Base-by-base conservation (phyloP, 2,113 vertebrate genomes). In the Gadus macrocephalus region DNA sequence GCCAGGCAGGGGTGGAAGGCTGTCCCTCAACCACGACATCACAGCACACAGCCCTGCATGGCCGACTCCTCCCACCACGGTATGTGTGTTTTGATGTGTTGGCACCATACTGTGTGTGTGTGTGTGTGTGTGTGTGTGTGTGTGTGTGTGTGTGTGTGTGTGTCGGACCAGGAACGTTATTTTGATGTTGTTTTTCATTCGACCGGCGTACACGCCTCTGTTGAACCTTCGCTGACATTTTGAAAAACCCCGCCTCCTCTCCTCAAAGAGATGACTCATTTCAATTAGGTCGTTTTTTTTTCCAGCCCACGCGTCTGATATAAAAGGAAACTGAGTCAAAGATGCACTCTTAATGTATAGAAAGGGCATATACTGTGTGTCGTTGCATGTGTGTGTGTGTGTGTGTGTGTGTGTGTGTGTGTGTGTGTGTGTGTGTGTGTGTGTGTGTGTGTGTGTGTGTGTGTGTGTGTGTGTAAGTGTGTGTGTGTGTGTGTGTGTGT, bases 21-120 rank as follows among this genome's bases (percentile, higher is more conserved):
- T 81, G 85, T 78, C 78, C 56, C 56, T 79, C 78, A 71, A 55
- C 67, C 69, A 59, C 20, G 15, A 59, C 69, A 69, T 42, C 64
- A 35, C 53, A 15, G 49, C 66, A 74, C 4, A 12, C 42, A 49
- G 42, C 42, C 42, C 42, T 2, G 42, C 42, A 49, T 14, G 42
- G 42, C 8, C 1, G 42, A 49, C 42, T 49, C 5, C 31, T 35
- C 31, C 31, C 6, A 35, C 8, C 42, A 49, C 11, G 42, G 42
- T 49, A 49, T 49, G 12, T 49, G 42, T 76, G 53, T 60, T 22
- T 31, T n/a, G 17, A 16, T 69, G 60, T 53, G 75, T 71, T 53
- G 35, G 27, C 16, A 22, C 56, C 25, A 4, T 19, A 22, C 6
- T 49, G 42, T 49, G 42, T 49, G 42, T 14, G 12, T 49, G 42